Percentiles rank a stretch among this genome's conserved stretches.
Evolutionary conservation across 2,888 invertebrate genomes (phyloP).

Genomic region (Drosophila prolongata): DNA sequence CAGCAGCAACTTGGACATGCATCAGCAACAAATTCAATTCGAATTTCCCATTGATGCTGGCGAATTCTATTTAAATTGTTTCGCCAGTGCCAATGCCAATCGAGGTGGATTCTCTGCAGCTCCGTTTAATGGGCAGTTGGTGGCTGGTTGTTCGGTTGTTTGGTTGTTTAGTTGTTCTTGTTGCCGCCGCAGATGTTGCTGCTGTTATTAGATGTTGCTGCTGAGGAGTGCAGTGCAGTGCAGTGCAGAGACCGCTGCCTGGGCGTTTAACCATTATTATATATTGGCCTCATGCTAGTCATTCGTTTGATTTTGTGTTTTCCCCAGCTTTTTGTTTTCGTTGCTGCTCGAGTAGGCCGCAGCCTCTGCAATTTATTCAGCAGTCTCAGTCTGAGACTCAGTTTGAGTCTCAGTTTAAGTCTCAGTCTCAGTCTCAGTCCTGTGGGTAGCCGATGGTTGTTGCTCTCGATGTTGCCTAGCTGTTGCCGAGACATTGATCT

Average conservation of each 20-base stretch:
- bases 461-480: conserved; percentile 36
- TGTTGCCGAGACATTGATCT: conserved; percentile 61
- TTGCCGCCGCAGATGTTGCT: conserved; percentile 37
- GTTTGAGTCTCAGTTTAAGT: no score
- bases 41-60: conserved; percentile 51
- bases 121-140: conserved; percentile 55
- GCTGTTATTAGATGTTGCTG: conserved; percentile 45
- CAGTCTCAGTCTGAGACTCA: conserved; percentile 13
- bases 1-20: conserved; percentile 28
- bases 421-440: conserved; percentile 17
- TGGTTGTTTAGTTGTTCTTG: conserved; percentile 21
- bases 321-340: conserved; percentile 16
- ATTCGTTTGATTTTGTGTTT: conserved; percentile 58
- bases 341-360: conserved; percentile 52
- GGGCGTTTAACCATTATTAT: conserved; percentile 71
- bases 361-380: conserved; percentile 58
- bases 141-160: conserved; percentile 17
- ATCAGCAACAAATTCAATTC: conserved; percentile 53
- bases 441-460: conserved; percentile 30
- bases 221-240: conserved; percentile 11
- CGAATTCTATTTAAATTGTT: conserved; percentile 63
- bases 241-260: conserved; percentile 27
- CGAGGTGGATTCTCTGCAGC: conserved; percentile 34
- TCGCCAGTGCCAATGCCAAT: conserved; percentile 42
- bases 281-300: conserved; percentile 68